Evolutionary conservation across 2,113 vertebrate genomes (phyloP), one percentile per base, ranked within the genome.

Genomic region (Chlamydotis undulata): DNA sequence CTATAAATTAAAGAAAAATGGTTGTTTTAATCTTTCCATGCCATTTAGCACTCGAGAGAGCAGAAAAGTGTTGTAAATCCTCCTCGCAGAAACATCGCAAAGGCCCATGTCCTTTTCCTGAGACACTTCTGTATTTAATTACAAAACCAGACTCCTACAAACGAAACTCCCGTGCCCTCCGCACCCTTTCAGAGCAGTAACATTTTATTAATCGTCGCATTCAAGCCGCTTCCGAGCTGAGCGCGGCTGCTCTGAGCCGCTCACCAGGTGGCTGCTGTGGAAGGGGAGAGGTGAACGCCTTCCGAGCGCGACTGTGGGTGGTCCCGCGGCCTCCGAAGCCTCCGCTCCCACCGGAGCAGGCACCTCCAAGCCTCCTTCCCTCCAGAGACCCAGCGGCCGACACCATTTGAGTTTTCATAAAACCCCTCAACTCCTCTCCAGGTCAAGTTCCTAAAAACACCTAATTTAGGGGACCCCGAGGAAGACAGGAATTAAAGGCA

Each of bases 291-390:
- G 90, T 73, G 43, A 69, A 43, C 37, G 31, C 83, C 88, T 92
- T 90, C 90, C 65, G n/a, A 70, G 69, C 85, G 29, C 86, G 43
- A 12, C 71, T 57, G 89, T 29, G 87, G 63, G 96, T 90, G 96
- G 96, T 93, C 94, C 84, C 84, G 49, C 67, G 21, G 37, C 90
- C 91, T 83, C 92, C 10, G 4, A 22, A 60, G 52, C 26, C 83
- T 75, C 79, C 1, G 3, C 19, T 64, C 85, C 56, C 28, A 17
- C 69, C 71, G 68, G 31, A 73, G 56, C 59, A 69, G 76, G 45
- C 13, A 68, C 80, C 57, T 89, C 83, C 59, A 79, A 92, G 61
- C 68, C 84, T 70, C 60, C n/a, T 25, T 74, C 68, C 53, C 64
- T 56, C 76, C 33, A 45, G 78, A 31, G 64, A 93, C 55, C 13